Evolutionary conservation across 2,888 invertebrate genomes (phyloP), one percentile per base, ranked within the genome.

Genomic region (Latrodectus hesperus): DNA sequence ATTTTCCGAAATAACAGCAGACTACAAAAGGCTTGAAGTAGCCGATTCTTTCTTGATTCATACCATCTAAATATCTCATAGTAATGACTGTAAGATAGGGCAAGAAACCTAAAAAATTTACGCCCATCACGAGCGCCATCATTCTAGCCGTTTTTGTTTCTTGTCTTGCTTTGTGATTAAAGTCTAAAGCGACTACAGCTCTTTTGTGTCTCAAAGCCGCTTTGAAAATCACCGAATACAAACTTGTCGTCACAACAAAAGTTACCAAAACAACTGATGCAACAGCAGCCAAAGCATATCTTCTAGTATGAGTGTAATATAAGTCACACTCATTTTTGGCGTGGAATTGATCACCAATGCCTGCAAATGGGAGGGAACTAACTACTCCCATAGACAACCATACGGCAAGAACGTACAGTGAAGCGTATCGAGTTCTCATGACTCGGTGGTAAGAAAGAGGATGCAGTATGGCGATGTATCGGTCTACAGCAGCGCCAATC

Each of bases 81-180:
- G 88, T 86, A 11, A 91, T 90, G 5, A 90, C 89, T 0, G 89
- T 86, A 52, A 91, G 79, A 60, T 90, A 91, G 9, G 91, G 91
- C 12, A 90, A 85, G 70, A 90, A 88, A 8, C 90, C 90, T 12
- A 91, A 51, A 26, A 91, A 85, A 68, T 88, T 89, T 1, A 90
- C 91, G 9, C 91, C 90, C 52, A 91, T 84, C 6, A 91, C 90
- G 12, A 90, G 80, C 22, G 89, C 90, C 91, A 90, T 91, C 89
- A 90, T 91, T 52, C 84, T 80, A 10, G 90, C 90, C 5, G 90
- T 90, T 75, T 88, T 90, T 49, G 90, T 86, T 76, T 91, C 91
- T 52, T 89, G 72, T 2, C 85, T 70, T 26, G 89, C 70, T 22
- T 80, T 76, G 52, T 89, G 83, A 26, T 84, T 84, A 14, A 83